Evolutionary conservation across 2,797 vertebrate species (phyloP), one percentile per base, ranked within the genome.

Genomic region (Botia almorhae): DNA sequence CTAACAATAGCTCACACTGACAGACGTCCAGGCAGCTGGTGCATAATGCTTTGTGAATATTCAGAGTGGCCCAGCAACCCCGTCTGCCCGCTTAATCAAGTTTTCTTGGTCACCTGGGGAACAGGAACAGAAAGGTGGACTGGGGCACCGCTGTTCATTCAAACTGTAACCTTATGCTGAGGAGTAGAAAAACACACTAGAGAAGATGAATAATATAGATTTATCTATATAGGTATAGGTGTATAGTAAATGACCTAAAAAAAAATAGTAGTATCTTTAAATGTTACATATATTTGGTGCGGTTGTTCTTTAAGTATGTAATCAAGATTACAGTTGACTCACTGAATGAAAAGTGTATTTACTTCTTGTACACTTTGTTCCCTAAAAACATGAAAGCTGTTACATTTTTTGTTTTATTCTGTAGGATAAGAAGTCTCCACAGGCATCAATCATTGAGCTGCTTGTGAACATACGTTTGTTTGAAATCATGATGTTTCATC

Each of bases 21-120:
- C 92, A 92, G 91, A 92, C 89, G 88, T 89, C 36, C 87, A 84
- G 91, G 91, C 90, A 92, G 90, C 90, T 93, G 92, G 91, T 87
- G 55, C 88, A 87, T 86, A 88, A 81, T 74, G 78, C 85, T 29
- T 80, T 76, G 64, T 46, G 76, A 90, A 86, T 91, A 88, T 89
- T 91, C 89, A 91, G 86, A 91, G 89, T 89, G 87, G 88, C 90
- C 89, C 85, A 87, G 89, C 89, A 89, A 90, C 91, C 87, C 88
- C 85, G 91, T 90, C 91, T 87, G 77, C 78, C 77, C 77, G 74
- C 89, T 81, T 81, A 65, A 75, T 78, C 70, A 87, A 82, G 80
- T 85, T 65, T 33, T 69, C 58, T 16, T 14, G 6, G 65, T 73
- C 23, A 76, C 56, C 67, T 53, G 5, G 82, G 69, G 39, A 69